Evolutionary conservation across 1,140 invertebrate genomes (phyloP).

Genomic region (Anagrus nilaparvatae): DNA sequence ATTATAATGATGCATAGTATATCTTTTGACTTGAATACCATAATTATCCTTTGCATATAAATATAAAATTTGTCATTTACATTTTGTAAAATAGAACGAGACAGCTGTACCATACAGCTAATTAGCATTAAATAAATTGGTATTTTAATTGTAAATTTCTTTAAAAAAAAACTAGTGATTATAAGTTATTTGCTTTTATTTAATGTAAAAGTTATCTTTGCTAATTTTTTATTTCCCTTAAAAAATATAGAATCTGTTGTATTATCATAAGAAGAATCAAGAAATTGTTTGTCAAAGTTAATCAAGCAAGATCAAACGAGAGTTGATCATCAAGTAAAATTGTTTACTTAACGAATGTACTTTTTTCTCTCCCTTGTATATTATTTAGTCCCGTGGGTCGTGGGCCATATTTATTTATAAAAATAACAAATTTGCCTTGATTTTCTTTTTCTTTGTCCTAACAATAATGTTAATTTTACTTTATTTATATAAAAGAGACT

Average conservation of each 20-base stretch:
- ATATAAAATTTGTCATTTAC: too few relatives aligned
- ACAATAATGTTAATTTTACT: conserved; percentile 46
- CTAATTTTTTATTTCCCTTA: too few relatives aligned
- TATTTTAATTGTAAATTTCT: too few relatives aligned
- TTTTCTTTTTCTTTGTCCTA: conserved; percentile 34
- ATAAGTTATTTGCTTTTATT: conserved; percentile 1
- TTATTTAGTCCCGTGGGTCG: conserved; percentile 17
- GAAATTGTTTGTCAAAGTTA: conserved; percentile 41
- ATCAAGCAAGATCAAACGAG: conserved; percentile 44
- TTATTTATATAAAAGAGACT: conserved; percentile 17
- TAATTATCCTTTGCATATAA: too few relatives aligned
- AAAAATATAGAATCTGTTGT: too few relatives aligned
- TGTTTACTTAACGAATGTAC: conserved; percentile 35
- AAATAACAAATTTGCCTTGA: neutral
- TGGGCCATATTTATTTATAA: conserved; percentile 7
- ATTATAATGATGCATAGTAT: too few relatives aligned
- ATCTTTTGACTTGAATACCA: too few relatives aligned
- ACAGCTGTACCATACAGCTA: conserved; percentile 6
- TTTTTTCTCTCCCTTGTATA: conserved; percentile 12
- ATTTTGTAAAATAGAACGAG: too few relatives aligned
- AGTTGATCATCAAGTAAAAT: conserved; percentile 43
- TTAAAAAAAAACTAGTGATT: neutral
- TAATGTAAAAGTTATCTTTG: too few relatives aligned
- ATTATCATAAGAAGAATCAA: conserved; percentile 34
- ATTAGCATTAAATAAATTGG: conserved; percentile 8